Evolutionary conservation across 2,797 vertebrate species (phyloP), one percentile per base, ranked within the genome.

Genomic region (Heteromormyrus szaboi): DNA sequence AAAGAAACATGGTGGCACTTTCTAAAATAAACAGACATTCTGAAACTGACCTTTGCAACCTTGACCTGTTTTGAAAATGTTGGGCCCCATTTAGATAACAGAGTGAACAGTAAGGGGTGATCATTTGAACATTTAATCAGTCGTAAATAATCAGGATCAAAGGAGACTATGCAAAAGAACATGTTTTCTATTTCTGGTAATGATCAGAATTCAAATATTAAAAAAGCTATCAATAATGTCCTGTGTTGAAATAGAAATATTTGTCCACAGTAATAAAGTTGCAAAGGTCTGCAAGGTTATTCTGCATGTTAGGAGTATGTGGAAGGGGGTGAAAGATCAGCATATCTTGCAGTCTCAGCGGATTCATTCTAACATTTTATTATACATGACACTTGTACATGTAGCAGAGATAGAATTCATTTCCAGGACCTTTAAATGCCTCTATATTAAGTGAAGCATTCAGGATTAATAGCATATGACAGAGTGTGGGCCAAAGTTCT

Each of bases 71-170:
- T 83, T 11, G 62, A 89, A 48, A 59, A 89, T 87, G 65, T 88
- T 90, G 81, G 85, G 89, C 90, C 92, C 41, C 48, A 33, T 59
- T 91, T 90, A 90, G 91, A 25, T 14, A 86, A 7, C 91, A 41
- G 62, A 68, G 89, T 87, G 91, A 89, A 91, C 93, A 92, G 93
- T 93, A 92, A 94, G 88, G 90, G 87, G 93, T 95, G 95, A 96
- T 95, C 92, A 93, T 96, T 95, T 92, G 87, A 89, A 93, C 92
- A 93, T 93, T 93, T 95, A 95, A 95, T 95, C 94, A 93, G 95
- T 95, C 90, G 93, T 94, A 96, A 96, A 95, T 95, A 96, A 94
- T 94, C 93, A 93, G 95, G 94, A 95, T 96, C 95, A 95, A 96
- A 95, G 94, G 94, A 93, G 93, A 92, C 93, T 93, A 92, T 93